phyloP scores from a whole-genome alignment of 2,113 vertebrate species.

The Phycodurus eques region DNA sequence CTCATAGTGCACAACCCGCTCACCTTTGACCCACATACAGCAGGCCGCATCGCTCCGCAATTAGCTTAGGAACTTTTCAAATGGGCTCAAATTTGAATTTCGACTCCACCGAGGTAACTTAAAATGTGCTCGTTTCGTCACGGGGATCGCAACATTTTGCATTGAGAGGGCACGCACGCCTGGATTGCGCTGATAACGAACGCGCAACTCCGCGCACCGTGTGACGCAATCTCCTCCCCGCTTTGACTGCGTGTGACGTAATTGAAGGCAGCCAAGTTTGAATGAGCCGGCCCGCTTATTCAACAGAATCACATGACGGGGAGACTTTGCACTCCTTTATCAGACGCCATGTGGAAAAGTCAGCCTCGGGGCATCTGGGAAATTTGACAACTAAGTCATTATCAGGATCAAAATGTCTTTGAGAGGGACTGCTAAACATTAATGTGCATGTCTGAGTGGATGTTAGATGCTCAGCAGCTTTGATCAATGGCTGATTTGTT shows the following conservation, averaged over 20 bases:
- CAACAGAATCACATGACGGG: constrained; percentile 33
- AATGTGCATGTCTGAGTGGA: background rate
- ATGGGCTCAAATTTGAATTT: background rate
- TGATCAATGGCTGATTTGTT: background rate
- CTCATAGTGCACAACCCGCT: constrained; percentile 7
- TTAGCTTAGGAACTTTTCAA: background rate
- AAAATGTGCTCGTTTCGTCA: background rate
- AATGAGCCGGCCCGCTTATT: constrained; percentile 19
- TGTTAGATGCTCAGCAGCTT: background rate
- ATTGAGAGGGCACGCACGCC: background rate
- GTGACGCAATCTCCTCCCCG: background rate
- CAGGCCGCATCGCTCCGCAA: background rate
- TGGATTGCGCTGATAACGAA: background rate
- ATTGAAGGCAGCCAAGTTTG: constrained; percentile 26
- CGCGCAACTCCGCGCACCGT: background rate
- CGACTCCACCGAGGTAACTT: background rate
- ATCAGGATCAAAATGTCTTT: background rate
- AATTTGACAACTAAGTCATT: background rate
- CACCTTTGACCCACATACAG: constrained; percentile 34
- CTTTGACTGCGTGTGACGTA: constrained; percentile 36
- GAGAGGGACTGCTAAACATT: background rate
- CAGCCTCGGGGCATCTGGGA: background rate
- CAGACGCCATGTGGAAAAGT: background rate
- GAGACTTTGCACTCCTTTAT: constrained; percentile 43
- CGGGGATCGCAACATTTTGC: background rate